Conservation (phyloP, 2,797 vertebrate genomes). For the Linurgus olivaceus region DNA sequence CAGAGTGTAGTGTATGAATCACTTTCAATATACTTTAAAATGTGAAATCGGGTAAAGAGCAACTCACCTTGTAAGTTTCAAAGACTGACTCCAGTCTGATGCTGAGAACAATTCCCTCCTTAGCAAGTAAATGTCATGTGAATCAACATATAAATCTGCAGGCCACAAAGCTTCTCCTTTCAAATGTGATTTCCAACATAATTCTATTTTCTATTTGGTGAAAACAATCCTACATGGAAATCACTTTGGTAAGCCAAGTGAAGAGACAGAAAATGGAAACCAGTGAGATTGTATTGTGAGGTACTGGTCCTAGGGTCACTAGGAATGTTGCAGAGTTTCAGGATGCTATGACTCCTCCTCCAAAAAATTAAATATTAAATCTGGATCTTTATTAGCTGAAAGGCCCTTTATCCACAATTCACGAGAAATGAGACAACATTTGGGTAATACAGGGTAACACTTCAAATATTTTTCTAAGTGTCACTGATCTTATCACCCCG, state of each 20-base stretch:
- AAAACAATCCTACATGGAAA: background rate
- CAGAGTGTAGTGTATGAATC: accelerated
- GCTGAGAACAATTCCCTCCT: background rate
- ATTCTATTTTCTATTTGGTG: background rate
- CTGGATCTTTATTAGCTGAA: background rate
- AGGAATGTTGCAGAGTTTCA: background rate
- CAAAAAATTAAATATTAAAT: background rate
- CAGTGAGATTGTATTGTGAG: background rate
- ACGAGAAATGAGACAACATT: background rate
- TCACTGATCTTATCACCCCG: background rate
- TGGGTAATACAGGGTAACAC: background rate
- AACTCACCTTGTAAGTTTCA: background rate
- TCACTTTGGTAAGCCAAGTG: background rate
- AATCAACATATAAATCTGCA: background rate
- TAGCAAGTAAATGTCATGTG: background rate
- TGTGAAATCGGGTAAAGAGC: background rate
- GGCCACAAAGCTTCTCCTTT: background rate
- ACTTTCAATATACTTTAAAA: background rate
- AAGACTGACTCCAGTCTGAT: background rate
- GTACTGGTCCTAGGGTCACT: background rate
- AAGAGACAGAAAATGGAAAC: background rate
- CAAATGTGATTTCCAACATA: background rate
- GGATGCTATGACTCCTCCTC: background rate
- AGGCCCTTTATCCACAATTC: background rate
- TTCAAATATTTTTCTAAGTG: conserved; percentile 51